These are phyloP conservation scores for Dryobates pubescens DNA, from an alignment of 2,797 vertebrate genomes.

Conservation along the genomic window DNA sequence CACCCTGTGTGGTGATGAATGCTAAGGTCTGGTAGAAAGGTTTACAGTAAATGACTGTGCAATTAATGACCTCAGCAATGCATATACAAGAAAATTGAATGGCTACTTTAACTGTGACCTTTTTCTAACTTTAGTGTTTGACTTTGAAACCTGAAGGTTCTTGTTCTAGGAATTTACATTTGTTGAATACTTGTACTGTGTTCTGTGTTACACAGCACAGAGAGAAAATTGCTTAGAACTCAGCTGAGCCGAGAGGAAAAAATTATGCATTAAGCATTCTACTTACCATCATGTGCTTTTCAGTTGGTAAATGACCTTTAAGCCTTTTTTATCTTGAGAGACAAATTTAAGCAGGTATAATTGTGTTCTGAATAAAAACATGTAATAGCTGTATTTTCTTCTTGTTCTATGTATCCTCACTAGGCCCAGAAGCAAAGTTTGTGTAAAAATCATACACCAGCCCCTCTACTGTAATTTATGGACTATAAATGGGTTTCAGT, in stretches of 20 bases:
- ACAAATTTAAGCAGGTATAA: background rate
- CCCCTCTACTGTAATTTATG: background rate
- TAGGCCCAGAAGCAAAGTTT: background rate
- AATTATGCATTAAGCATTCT: background rate
- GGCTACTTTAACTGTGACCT: background rate
- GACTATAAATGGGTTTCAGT: background rate
- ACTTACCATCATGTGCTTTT: background rate
- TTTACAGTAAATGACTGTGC: background rate
- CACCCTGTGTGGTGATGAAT: background rate
- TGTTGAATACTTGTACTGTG: background rate
- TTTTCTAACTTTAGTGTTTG: background rate
- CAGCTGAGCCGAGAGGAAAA: background rate
- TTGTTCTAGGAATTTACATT: background rate
- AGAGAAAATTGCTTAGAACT: background rate
- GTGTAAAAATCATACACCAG: background rate
- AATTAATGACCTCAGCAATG: background rate
- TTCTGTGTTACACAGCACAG: background rate
- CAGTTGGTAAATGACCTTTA: conserved; percentile 29
- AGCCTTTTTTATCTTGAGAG: background rate
- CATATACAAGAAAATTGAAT: background rate
- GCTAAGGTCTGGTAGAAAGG: background rate
- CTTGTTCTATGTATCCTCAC: background rate
- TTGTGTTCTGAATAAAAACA: background rate
- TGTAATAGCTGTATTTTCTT: background rate
- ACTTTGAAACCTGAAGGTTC: background rate